phyloP scores from a whole-genome alignment of 2,797 vertebrate genomes.

The Eptatretus atami region DNA sequence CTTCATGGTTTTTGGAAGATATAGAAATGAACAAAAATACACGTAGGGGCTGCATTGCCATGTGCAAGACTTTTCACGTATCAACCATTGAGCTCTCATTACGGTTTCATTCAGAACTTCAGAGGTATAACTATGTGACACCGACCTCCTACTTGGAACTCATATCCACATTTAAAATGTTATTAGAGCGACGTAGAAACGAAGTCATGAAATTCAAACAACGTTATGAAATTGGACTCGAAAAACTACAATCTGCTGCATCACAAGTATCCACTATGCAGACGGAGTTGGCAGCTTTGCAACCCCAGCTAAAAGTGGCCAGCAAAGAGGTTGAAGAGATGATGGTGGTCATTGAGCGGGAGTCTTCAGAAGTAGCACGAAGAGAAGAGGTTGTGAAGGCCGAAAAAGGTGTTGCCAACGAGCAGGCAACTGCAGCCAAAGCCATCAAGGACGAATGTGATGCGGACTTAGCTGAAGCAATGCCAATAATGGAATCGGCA shows the following conservation, averaged over 20 bases:
- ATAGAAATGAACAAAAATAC: conserved; percentile 35
- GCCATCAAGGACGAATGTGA: conserved; percentile 70
- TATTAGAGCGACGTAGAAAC: conserved; percentile 37
- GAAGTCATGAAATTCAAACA: conserved; percentile 42
- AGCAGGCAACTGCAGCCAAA: conserved; percentile 47
- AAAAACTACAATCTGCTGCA: conserved; percentile 41
- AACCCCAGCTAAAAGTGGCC: conserved; percentile 37
- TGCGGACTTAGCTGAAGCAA: conserved; percentile 34
- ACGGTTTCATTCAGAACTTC: conserved; percentile 27
- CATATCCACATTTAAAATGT: conserved; percentile 48
- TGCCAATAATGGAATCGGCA: conserved; percentile 40
- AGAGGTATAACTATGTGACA: conserved; percentile 55
- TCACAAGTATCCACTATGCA: conserved; percentile 48
- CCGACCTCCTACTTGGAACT: conserved; percentile 64
- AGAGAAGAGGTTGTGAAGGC: conserved; percentile 42
- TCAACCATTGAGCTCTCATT: conserved; percentile 31
- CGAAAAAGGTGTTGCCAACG: conserved; percentile 36
- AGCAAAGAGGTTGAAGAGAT: conserved; percentile 43
- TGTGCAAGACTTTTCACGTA: conserved; percentile 60
- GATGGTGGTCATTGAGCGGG: conserved; percentile 36
- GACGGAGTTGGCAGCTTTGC: conserved; percentile 34
- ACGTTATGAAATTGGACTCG: conserved; percentile 44
- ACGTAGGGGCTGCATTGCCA: conserved; percentile 32
- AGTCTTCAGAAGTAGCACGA: conserved; percentile 43
- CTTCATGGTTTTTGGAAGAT: conserved; percentile 40